These are phyloP conservation scores for Apocrypta bakeri DNA, from an alignment of 1,140 invertebrate species.

Conservation along the genomic window DNA sequence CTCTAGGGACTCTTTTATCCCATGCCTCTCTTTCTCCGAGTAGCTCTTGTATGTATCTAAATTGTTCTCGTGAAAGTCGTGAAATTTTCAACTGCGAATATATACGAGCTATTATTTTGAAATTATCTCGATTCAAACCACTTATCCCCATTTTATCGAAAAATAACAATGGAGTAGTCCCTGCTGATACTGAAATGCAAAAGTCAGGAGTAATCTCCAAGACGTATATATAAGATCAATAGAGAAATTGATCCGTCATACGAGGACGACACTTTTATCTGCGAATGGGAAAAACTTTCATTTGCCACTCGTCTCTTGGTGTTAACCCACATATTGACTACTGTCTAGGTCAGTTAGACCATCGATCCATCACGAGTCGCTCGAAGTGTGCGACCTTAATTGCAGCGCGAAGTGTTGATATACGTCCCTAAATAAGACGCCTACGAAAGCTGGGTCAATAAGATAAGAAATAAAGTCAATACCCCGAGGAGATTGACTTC, in stretches of 20 bases:
- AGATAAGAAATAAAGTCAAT: too few species aligned
- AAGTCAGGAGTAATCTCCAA: slow-evolving; percentile 20
- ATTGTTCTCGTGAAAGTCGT: slow-evolving; percentile 21
- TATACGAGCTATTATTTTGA: background rate
- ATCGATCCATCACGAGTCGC: slow-evolving; percentile 65
- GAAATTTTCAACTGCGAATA: slow-evolving; percentile 40
- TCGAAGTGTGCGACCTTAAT: background rate
- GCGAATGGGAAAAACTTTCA: slow-evolving; percentile 15
- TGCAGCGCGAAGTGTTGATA: background rate
- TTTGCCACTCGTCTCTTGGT: background rate
- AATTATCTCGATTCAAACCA: background rate
- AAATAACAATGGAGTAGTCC: too few species aligned
- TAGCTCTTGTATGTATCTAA: slow-evolving; percentile 26
- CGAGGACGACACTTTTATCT: slow-evolving; percentile 28
- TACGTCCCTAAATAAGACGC: background rate
- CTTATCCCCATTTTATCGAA: too few species aligned
- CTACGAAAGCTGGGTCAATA: background rate
- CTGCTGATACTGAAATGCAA: background rate
- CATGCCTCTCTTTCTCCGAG: background rate
- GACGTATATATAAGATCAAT: background rate
- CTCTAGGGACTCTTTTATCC: slow-evolving; percentile 40
- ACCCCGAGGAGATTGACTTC: too few species aligned
- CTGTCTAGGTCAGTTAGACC: slow-evolving; percentile 65
- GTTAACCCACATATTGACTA: slow-evolving; percentile 58
- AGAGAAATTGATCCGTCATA: slow-evolving; percentile 39